Percentiles rank a stretch among this genome's conserved stretches.
These are phyloP conservation scores for Cyprinella venusta DNA, from an alignment of 2,797 vertebrate genomes.

Conservation along the genomic window DNA sequence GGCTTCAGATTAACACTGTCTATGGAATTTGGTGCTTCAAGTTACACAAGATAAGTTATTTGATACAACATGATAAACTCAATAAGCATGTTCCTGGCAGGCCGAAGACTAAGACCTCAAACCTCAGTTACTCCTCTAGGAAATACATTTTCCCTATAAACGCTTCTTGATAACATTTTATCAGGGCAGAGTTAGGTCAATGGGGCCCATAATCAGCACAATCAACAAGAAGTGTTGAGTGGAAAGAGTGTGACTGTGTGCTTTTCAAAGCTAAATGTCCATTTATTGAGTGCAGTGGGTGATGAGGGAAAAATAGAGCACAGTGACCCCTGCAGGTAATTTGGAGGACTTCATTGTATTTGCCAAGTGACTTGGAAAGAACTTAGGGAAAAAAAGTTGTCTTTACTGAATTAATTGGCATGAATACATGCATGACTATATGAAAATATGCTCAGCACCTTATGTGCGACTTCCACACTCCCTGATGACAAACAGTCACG, in stretches of 20 bases:
- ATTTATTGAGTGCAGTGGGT: conserved; percentile 41
- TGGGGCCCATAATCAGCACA: conserved; percentile 66
- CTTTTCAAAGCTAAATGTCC: conserved; percentile 27
- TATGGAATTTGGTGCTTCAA: background rate
- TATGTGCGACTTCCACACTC: conserved; percentile 29
- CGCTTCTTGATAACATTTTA: conserved; percentile 49
- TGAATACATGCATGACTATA: background rate
- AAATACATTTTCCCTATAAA: conserved; percentile 47
- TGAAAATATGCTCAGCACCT: background rate
- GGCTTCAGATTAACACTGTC: background rate
- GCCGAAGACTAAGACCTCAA: background rate
- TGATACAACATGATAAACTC: background rate
- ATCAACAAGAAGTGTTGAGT: conserved; percentile 57
- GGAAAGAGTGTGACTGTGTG: conserved; percentile 17
- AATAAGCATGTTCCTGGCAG: conserved; percentile 12
- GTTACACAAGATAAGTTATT: background rate
- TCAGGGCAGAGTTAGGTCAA: conserved; percentile 59
- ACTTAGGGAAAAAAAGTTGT: background rate
- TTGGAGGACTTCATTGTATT: conserved; percentile 9
- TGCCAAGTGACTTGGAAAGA: background rate
- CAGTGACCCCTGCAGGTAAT: conserved; percentile 61
- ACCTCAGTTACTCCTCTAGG: conserved; percentile 33
- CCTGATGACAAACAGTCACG: background rate
- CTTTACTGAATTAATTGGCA: background rate
- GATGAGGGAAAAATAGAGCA: conserved; percentile 55